Evolutionary conservation across 2,113 vertebrate genomes (phyloP).

Genomic region (Centropristis striata): DNA sequence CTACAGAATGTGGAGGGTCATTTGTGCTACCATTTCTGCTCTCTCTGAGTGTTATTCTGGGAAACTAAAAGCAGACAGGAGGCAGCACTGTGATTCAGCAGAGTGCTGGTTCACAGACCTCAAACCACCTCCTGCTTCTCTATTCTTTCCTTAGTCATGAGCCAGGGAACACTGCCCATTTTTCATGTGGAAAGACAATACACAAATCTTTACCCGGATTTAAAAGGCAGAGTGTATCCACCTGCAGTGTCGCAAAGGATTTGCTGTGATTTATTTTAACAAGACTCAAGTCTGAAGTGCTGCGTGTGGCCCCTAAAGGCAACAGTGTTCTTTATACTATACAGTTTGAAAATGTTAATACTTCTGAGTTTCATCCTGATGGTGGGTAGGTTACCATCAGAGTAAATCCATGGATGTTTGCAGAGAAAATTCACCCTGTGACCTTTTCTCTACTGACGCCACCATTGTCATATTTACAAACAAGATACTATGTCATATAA

Average conservation of each 20-base stretch:
- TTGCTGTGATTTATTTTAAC: slow-evolving; percentile 19
- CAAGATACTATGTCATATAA: no score
- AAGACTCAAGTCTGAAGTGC: not conserved
- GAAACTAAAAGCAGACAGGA: slow-evolving; percentile 21
- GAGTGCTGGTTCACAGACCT: slow-evolving; percentile 52
- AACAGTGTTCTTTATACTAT: no score
- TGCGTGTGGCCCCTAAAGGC: not conserved
- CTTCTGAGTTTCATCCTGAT: no score
- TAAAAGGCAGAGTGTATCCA: not conserved
- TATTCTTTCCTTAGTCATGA: slow-evolving; percentile 37
- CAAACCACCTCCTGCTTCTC: slow-evolving; percentile 76
- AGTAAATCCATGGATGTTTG: not conserved
- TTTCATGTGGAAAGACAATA: slow-evolving; percentile 25
- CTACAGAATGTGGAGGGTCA: not conserved
- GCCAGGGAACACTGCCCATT: slow-evolving; percentile 32
- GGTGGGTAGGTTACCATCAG: no score
- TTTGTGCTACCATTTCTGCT: not conserved
- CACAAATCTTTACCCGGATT: not conserved
- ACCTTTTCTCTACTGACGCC: no score
- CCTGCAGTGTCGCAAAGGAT: slow-evolving; percentile 6
- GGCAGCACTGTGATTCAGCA: slow-evolving; percentile 71
- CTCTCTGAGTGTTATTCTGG: slow-evolving; percentile 33
- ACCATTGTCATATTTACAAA: no score
- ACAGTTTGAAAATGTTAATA: no score
- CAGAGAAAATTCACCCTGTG: not conserved